Evolutionary conservation across 2,113 vertebrate species (phyloP), one percentile per base, ranked within the genome.

Genomic region (Proterorhinus semilunaris): DNA sequence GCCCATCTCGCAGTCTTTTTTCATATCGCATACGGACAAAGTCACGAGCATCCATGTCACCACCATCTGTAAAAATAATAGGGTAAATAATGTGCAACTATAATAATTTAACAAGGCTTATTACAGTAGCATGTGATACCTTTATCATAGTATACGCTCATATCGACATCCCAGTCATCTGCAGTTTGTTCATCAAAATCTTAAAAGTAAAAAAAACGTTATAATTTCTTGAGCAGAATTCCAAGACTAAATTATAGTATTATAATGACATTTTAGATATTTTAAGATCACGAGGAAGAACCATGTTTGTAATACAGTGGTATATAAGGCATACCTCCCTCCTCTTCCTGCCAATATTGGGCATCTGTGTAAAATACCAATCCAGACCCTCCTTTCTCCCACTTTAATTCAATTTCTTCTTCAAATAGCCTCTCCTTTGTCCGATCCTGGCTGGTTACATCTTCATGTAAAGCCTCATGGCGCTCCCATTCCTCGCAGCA

Each of bases 151-250:
- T 99, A 99, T 68, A 96, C 84, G 17, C 96, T 96, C 97, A 98
- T 98, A 87, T 99, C 98, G 66, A 99, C 95, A 6, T 99, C 98
- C 98, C 97, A 99, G 88, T 99, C 97, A 0, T 99, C 98, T 0
- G 95, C 90, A 0, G 97, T 99, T 87, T 98, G 93, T 85, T 99
- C 96, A 36, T 99, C 98, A 66, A 99, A 99, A 90, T 99, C 98
- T 99, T 87, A 10, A 67, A 58, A 49, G 57, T 4, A 62, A 8
- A 74, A 12, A 70, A 7, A 55, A 58, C 2, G 61, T 5, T 6
- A 69, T 0, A 59, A 59, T 46, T 8, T 57, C 17, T 42, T 71
- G 27, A 36, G 27, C 27, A 36, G 27, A 27, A 27, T 27, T 27
- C 27, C 27, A 27, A 27, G 27, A 27, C 27, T 27, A 27, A 1